Base-by-base conservation (phyloP, 2,113 vertebrate genomes). In the Atractosteus spatula region DNA sequence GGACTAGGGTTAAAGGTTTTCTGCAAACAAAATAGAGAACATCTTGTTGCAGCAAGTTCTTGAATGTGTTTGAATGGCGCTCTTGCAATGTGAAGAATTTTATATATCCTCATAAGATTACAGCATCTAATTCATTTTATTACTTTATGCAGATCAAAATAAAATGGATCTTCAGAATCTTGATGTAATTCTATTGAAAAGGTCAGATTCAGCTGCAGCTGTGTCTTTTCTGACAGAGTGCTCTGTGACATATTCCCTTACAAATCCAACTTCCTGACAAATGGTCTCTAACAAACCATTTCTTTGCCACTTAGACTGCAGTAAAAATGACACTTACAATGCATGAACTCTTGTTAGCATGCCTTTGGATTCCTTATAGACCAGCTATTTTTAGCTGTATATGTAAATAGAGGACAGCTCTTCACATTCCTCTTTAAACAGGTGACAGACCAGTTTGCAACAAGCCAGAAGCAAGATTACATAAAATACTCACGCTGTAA, bases 401-500 rank as follows among this genome's bases (percentile, higher is more conserved):
- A 44, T 66, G 45, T 66, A 16, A 66, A 66, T 45, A 44, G 64
- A 41, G 45, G 64, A n/a, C 41, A 44, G 64, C 42, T 42, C 43
- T 66, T 66, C 16, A n/a, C 64, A 13, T 7, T 66, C 10, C 63
- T 70, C 7, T 41, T 41, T 61, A 41, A 17, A 14, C 10, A 3
- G 6, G 17, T n/a, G n/a, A 64, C 59, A 43, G 14, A 41, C 44
- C 13, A n/a, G 51, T 8, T 4, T 6, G 41, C 57, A 62, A 68
- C 16, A 1, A 11, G 10, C 51, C 69, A 55, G 14, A 41, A 55
- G 47, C 55, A 10, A 44, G 41, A 8, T 41, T 65, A 2, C 12
- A 17, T 11, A 3, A 16, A 7, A 10, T 14, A 94, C 96, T 98
- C 87, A 99, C 97, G 92, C 80, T 99, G 97, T 76, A 99, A 90